phyloP scores from a whole-genome alignment of 1,140 invertebrate species.

The Formica selysi region DNA sequence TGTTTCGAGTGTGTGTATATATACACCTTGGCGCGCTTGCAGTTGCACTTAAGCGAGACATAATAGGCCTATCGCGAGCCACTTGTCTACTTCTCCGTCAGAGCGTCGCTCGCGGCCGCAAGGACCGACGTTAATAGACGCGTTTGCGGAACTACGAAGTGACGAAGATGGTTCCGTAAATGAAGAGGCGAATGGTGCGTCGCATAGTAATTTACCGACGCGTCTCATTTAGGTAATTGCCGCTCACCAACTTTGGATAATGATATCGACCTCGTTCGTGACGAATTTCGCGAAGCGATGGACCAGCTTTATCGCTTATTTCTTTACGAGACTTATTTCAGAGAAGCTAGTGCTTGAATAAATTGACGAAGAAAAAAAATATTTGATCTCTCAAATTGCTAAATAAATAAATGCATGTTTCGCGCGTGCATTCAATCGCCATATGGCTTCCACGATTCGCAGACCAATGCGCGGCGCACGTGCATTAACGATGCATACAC shows the following conservation, averaged over 20 bases:
- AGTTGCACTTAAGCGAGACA: constrained; percentile 42
- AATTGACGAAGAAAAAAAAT: neutral
- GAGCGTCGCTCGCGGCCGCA: constrained; percentile 27
- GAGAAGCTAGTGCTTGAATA: neutral
- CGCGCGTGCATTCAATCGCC: neutral
- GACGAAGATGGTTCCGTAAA: constrained; percentile 24
- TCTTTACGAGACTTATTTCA: neutral
- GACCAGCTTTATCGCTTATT: neutral
- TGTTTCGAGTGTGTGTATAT: constrained; percentile 1
- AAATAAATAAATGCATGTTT: neutral
- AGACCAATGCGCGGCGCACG: neutral
- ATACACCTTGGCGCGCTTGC: constrained; percentile 38
- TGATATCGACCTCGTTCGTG: neutral
- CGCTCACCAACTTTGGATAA: constrained; percentile 26
- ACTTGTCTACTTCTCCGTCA: constrained; percentile 43
- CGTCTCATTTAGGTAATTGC: constrained; percentile 42
- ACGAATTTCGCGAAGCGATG: neutral
- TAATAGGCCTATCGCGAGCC: constrained; percentile 67
- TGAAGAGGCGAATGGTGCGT: neutral
- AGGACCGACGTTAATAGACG: constrained; percentile 62
- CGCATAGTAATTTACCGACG: neutral
- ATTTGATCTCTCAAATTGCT: no score
- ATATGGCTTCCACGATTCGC: neutral
- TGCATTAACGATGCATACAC: constrained; percentile 20
- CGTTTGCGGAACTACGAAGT: constrained; percentile 56